phyloP scores from a whole-genome alignment of 2,888 invertebrate genomes.

The Chrysolina americana region DNA sequence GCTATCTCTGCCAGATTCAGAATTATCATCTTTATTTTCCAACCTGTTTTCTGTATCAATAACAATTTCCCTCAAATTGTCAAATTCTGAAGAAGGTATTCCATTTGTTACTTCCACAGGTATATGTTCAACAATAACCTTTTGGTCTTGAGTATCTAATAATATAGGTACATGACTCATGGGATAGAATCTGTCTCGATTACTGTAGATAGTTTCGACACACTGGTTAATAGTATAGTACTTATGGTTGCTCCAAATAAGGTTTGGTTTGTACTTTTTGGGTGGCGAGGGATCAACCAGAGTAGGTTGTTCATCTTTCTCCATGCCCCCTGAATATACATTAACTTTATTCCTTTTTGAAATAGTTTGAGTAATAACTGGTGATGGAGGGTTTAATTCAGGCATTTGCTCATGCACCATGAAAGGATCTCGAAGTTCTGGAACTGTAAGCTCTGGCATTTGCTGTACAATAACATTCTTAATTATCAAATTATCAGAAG shows the following conservation, averaged over 20 bases:
- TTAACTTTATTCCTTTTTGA: slow-evolving; percentile 27
- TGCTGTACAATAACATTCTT: slow-evolving; percentile 17
- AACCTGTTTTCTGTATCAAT: slow-evolving; percentile 15
- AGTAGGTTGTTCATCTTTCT: slow-evolving; percentile 22
- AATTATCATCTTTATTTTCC: not conserved
- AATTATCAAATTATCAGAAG: not conserved
- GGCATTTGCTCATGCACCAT: slow-evolving; percentile 56
- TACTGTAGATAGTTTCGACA: slow-evolving; percentile 56
- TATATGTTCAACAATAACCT: slow-evolving; percentile 48
- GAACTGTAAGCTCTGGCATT: slow-evolving; percentile 51
- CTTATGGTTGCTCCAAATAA: slow-evolving; percentile 57
- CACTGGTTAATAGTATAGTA: slow-evolving; percentile 65
- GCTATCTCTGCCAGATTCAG: not conserved
- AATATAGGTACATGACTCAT: slow-evolving; percentile 64
- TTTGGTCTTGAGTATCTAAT: slow-evolving; percentile 45
- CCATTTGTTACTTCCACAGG: slow-evolving; percentile 31
- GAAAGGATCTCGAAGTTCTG: slow-evolving; percentile 46
- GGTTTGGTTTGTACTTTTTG: slow-evolving; percentile 53
- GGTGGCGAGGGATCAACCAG: slow-evolving; percentile 31
- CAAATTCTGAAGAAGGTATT: slow-evolving; percentile 33
- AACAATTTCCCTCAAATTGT: not conserved
- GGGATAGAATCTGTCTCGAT: slow-evolving; percentile 65
- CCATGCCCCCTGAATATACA: slow-evolving; percentile 36
- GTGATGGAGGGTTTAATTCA: slow-evolving; percentile 46
- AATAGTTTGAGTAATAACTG: slow-evolving; percentile 32